These are phyloP conservation scores for Nomada fabriciana DNA, from an alignment of 2,888 invertebrate species.

Conservation along the genomic window DNA sequence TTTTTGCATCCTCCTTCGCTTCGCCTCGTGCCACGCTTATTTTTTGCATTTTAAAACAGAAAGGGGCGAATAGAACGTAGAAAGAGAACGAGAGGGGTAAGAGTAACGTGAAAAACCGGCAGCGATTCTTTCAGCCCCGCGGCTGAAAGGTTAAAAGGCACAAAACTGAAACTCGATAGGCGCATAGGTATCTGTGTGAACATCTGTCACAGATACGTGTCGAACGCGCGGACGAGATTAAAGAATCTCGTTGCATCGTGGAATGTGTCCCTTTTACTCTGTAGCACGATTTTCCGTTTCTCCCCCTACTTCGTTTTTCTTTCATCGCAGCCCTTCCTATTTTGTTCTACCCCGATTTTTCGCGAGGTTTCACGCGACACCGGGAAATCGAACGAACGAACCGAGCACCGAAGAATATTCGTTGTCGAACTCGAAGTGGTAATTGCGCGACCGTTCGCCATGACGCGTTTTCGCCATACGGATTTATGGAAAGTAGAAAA, in stretches of 20 bases:
- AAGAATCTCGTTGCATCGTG: slow-evolving; percentile 62
- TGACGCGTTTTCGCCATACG: background rate
- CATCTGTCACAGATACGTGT: slow-evolving; percentile 60
- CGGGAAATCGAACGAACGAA: slow-evolving; percentile 17
- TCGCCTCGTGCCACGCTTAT: slow-evolving; percentile 34
- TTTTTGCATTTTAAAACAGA: slow-evolving; percentile 37
- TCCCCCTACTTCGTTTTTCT: background rate
- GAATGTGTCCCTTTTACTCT: slow-evolving; percentile 39
- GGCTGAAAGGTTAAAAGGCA: slow-evolving; percentile 67
- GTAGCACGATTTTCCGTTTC: slow-evolving; percentile 7
- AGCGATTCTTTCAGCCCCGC: slow-evolving; percentile 51
- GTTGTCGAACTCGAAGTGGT: slow-evolving; percentile 5
- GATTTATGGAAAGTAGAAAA: slow-evolving; percentile 14
- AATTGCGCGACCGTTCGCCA: slow-evolving; percentile 11
- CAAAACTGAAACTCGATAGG: slow-evolving; percentile 66
- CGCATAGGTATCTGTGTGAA: slow-evolving; percentile 50
- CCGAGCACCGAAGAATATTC: slow-evolving; percentile 16
- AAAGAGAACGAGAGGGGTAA: background rate
- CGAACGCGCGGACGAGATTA: slow-evolving; percentile 61
- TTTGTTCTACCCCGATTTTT: background rate
- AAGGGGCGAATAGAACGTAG: background rate
- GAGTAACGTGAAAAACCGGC: slow-evolving; percentile 15
- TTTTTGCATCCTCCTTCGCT: slow-evolving; percentile 10
- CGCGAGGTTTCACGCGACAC: background rate
- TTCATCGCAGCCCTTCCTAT: background rate